Evolutionary conservation across 2,888 invertebrate species (phyloP).

Genomic region (Hemithea aestivaria): DNA sequence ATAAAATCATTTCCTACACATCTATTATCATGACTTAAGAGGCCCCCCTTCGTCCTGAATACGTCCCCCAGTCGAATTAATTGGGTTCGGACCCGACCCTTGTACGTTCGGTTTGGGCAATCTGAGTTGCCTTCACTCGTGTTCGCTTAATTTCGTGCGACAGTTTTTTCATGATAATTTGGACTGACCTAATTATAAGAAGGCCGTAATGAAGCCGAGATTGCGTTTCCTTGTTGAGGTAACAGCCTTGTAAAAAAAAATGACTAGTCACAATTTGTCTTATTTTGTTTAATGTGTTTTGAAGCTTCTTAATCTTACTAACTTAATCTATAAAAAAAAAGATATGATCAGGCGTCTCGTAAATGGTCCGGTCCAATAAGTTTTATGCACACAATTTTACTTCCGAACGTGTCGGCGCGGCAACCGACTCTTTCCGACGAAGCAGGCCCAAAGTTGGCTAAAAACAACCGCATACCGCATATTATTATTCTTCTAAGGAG

Average conservation of each 20-base stretch:
- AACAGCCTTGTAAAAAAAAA: conserved; percentile 10
- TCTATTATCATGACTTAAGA: not conserved
- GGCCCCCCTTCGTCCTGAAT: conserved; percentile 10
- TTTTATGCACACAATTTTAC: no score
- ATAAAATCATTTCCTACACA: no score
- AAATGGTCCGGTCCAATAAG: no score
- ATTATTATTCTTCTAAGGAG: no score
- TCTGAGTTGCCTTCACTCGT: conserved; percentile 35
- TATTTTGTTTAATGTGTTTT: not conserved
- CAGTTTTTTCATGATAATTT: conserved; percentile 29
- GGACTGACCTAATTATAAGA: conserved; percentile 23
- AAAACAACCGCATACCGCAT: no score
- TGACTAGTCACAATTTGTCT: conserved; percentile 7
- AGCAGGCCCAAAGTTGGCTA: no score
- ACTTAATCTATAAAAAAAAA: no score
- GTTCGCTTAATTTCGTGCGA: conserved; percentile 42
- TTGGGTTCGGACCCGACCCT: conserved; percentile 39
- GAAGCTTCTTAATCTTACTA: no score
- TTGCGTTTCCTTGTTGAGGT: conserved; percentile 18
- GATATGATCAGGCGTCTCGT: no score
- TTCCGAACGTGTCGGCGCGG: no score
- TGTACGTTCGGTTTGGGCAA: conserved; percentile 54
- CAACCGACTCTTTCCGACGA: no score
- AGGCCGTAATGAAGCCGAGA: conserved; percentile 19
- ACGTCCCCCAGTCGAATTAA: conserved; percentile 27